Percentiles rank a stretch among this genome's conserved stretches.
Evolutionary conservation across 2,113 vertebrate genomes (phyloP).

Genomic region (Leucosticte australis): DNA sequence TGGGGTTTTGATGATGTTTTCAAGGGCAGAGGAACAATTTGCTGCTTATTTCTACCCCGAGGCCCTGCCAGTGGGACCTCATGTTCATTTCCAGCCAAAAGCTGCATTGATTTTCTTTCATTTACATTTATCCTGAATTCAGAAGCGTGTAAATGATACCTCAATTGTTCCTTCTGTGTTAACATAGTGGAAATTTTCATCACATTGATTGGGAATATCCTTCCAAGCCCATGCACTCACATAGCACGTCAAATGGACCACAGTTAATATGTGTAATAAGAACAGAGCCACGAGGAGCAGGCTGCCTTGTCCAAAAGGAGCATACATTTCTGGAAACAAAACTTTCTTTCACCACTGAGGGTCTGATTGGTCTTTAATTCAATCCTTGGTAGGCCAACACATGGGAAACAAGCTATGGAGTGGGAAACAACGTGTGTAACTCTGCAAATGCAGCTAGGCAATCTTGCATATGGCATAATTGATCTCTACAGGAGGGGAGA

Average conservation of each 20-base stretch:
- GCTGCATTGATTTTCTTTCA: constrained; percentile 25
- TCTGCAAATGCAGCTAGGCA: neutral
- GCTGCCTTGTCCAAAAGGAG: neutral
- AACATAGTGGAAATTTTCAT: neutral
- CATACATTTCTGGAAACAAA: neutral
- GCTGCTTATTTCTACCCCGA: neutral
- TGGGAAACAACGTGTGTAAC: neutral
- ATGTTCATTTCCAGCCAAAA: constrained; percentile 24
- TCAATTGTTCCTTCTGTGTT: neutral
- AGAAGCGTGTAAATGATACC: constrained; percentile 5
- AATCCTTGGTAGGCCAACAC: neutral
- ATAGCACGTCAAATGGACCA: neutral
- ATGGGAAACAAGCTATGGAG: neutral
- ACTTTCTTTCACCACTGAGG: neutral
- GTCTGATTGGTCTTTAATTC: neutral
- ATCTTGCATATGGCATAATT: neutral
- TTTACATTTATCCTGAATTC: neutral
- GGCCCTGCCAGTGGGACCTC: constrained; percentile 4
- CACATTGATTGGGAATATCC: neutral
- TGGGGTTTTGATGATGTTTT: neutral
- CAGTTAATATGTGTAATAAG: neutral
- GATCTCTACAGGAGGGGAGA: neutral
- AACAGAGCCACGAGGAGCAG: neutral
- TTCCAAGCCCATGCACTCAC: neutral
- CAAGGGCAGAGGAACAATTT: constrained; percentile 25